Percentiles rank a stretch among this genome's conserved stretches.
Evolutionary conservation across 2,113 vertebrate genomes (phyloP).

Genomic region (Malurus elegans): DNA sequence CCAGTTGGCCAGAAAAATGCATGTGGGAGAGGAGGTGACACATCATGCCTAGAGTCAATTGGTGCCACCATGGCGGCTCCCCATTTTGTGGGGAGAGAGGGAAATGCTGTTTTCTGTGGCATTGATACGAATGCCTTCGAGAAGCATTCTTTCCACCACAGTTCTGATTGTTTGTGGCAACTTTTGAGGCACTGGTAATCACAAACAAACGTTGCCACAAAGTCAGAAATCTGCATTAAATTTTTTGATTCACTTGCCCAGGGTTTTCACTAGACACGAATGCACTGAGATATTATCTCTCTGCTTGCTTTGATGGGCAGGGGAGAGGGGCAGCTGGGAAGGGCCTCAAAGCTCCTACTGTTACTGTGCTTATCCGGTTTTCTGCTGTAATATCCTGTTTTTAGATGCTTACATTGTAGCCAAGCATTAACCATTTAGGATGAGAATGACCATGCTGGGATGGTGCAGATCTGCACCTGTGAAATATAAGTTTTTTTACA

Average conservation of each 20-base stretch:
- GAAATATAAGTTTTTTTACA: neutral
- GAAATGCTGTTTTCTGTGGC: neutral
- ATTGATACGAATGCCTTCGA: neutral
- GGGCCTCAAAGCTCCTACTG: neutral
- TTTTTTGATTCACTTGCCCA: neutral
- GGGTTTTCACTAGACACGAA: neutral
- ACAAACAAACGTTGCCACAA: neutral
- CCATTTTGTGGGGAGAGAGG: accelerated
- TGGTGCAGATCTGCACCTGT: accelerated
- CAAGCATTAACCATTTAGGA: conserved; percentile 31
- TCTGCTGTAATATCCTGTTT: conserved; percentile 36
- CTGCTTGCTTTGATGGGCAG: neutral
- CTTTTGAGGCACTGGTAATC: neutral
- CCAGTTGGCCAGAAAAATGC: neutral
- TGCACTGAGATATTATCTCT: neutral
- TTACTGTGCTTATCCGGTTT: neutral
- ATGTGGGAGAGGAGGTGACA: neutral
- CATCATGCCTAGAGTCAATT: accelerated
- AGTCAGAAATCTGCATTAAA: neutral
- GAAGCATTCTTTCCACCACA: neutral
- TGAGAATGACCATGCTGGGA: neutral
- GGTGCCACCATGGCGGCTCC: accelerated
- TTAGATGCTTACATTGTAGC: conserved; percentile 2
- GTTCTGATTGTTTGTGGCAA: neutral
- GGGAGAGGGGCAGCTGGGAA: neutral